These are phyloP conservation scores for Morpho deidamia DNA, from an alignment of 2,888 invertebrate species.

Conservation along the genomic window DNA sequence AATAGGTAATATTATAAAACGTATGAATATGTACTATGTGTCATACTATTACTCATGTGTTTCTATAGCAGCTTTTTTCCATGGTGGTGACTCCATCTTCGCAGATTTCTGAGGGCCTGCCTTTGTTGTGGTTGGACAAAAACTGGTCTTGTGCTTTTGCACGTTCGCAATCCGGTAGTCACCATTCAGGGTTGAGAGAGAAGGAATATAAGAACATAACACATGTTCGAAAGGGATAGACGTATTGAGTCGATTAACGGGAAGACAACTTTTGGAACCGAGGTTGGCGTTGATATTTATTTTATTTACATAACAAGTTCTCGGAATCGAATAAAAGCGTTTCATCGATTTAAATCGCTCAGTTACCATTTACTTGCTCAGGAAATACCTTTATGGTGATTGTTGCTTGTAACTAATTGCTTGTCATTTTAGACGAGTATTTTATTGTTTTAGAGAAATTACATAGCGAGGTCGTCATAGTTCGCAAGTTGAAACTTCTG, in stretches of 20 bases:
- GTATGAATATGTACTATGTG: slow-evolving; percentile 4
- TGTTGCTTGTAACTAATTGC: not conserved
- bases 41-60: slow-evolving; percentile 15
- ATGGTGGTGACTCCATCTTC: slow-evolving; percentile 30
- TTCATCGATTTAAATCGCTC: slow-evolving; percentile 34
- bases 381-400: slow-evolving; percentile 24
- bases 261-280: slow-evolving; percentile 40
- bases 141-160: slow-evolving; percentile 61
- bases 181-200: slow-evolving; percentile 65
- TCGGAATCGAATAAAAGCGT: slow-evolving; percentile 36
- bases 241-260: slow-evolving; percentile 55
- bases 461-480: too few relatives aligned
- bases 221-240: slow-evolving; percentile 38
- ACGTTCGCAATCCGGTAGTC: slow-evolving; percentile 52
- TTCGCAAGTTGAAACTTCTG: too few relatives aligned
- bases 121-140: slow-evolving; percentile 46
- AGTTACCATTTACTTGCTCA: slow-evolving; percentile 28
- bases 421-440: too few relatives aligned
- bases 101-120: slow-evolving; percentile 32
- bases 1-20: too few relatives aligned
- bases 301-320: slow-evolving; percentile 49
- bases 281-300: slow-evolving; percentile 37
- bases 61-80: slow-evolving; percentile 14
- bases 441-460: too few relatives aligned
- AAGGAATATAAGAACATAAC: slow-evolving; percentile 28